Conservation (phyloP, 2,797 vertebrate species). For the Amblyopsis hoosieri region DNA sequence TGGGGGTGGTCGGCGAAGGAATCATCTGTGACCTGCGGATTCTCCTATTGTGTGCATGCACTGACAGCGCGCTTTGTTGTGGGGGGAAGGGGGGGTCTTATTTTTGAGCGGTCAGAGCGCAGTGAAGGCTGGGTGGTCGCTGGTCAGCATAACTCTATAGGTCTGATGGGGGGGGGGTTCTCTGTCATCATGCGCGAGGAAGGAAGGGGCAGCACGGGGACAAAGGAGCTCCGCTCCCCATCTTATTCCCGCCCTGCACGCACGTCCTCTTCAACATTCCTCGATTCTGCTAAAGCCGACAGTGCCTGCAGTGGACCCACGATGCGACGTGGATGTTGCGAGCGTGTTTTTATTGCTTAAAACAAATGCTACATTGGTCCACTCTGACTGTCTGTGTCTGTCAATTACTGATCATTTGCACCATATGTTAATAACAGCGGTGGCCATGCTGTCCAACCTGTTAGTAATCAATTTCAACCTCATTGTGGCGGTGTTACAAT, state of each 20-base stretch:
- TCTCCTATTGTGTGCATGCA: conserved; percentile 18
- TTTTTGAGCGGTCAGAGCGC: conserved; percentile 21
- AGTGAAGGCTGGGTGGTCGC: conserved; percentile 20
- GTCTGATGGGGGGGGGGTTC: background rate
- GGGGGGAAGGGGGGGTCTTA: background rate
- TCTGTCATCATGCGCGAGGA: conserved; percentile 37
- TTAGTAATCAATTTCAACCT: too few species aligned
- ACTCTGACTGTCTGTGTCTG: background rate
- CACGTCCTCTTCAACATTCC: conserved; percentile 4
- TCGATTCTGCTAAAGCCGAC: too few species aligned
- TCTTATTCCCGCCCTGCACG: conserved; percentile 57
- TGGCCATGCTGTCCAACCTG: background rate
- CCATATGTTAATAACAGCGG: background rate
- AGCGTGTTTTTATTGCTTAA: too few species aligned
- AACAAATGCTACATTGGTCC: too few species aligned
- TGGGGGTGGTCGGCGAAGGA: background rate
- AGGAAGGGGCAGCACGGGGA: conserved; percentile 50
- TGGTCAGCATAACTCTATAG: conserved; percentile 27
- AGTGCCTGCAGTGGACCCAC: too few species aligned
- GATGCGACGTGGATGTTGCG: too few species aligned
- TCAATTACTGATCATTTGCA: background rate
- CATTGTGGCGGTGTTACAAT: too few species aligned
- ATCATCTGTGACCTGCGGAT: background rate
- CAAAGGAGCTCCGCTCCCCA: conserved; percentile 61
- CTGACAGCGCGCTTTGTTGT: conserved; percentile 32